Percentiles rank a stretch among this genome's conserved stretches.
Conservation (phyloP, 2,113 vertebrate genomes). For the Etia nguti region DNA sequence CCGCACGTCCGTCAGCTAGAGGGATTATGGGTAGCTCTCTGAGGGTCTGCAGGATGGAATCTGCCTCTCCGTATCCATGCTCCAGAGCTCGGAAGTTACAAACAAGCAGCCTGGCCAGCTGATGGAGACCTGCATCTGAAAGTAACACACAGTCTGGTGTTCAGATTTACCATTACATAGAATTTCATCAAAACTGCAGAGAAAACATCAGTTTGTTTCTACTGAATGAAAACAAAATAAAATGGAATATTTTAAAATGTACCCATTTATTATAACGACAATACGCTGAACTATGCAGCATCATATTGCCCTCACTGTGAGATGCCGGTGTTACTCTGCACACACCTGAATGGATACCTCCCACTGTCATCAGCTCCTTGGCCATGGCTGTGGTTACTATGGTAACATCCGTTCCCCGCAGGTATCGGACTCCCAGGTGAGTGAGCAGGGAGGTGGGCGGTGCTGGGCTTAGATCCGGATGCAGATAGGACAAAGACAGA, state of each 20-base stretch:
- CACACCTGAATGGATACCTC: constrained; percentile 55
- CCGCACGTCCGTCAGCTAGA: constrained; percentile 71
- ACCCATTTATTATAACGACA: background rate
- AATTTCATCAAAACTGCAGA: background rate
- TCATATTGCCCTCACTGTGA: background rate
- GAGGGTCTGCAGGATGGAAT: constrained; percentile 63
- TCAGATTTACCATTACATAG: background rate
- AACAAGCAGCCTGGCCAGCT: constrained; percentile 72
- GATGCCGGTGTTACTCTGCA: background rate
- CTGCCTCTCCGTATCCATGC: constrained; percentile 66
- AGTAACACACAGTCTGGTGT: background rate
- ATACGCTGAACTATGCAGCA: background rate
- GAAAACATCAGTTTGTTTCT: background rate
- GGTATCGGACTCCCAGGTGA: constrained; percentile 69
- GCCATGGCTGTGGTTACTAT: constrained; percentile 74
- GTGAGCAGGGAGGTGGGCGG: constrained; percentile 66
- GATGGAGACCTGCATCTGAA: constrained; percentile 56
- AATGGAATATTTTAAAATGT: background rate
- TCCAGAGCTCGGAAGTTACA: constrained; percentile 78
- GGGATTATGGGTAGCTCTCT: constrained; percentile 73
- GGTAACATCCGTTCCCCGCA: constrained; percentile 67
- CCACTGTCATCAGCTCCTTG: constrained; percentile 55
- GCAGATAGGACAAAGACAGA: constrained; percentile 75
- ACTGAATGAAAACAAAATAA: background rate
- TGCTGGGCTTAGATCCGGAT: constrained; percentile 56